Evolutionary conservation across 2,888 invertebrate genomes (phyloP).

Genomic region (Diarsia mendica): DNA sequence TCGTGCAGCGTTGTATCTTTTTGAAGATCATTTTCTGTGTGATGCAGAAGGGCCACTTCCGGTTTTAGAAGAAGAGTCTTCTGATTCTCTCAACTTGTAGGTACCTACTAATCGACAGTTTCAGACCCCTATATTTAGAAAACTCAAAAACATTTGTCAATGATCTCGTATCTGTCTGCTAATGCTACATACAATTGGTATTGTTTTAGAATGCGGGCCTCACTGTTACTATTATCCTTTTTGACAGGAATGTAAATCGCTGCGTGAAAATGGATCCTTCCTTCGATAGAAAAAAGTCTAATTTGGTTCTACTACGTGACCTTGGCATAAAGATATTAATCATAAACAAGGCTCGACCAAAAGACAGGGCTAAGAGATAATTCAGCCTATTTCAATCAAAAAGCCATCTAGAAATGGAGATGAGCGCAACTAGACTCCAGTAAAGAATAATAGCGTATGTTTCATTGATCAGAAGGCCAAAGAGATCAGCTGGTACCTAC

Average conservation of each 20-base stretch:
- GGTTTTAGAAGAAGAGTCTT: not conserved
- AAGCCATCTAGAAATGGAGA: not conserved
- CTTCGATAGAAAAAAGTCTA: not conserved
- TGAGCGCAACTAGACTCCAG: not conserved
- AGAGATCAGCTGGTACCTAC: not conserved
- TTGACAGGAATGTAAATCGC: not conserved
- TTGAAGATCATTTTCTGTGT: not conserved
- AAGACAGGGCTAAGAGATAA: not conserved
- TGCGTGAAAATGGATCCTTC: not conserved
- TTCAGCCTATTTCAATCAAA: not conserved
- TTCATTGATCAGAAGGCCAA: not conserved
- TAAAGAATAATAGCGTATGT: not conserved
- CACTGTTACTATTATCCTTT: not conserved
- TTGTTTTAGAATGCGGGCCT: not conserved
- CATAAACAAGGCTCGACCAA: slow-evolving; percentile 22
- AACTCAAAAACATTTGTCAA: not conserved
- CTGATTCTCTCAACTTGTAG: too few species aligned
- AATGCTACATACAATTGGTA: not conserved
- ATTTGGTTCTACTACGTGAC: not conserved
- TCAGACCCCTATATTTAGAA: not conserved
- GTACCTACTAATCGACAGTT: not conserved
- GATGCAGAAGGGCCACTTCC: not conserved
- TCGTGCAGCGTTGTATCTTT: not conserved
- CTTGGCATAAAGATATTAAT: slow-evolving; percentile 3
- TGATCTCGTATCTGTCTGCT: slow-evolving; percentile 6